A percentile compares a stretch with the other conserved stretches of the same genome.
phyloP scores from a whole-genome alignment of 2,888 invertebrate genomes.

The Lepidochitona cinerea region DNA sequence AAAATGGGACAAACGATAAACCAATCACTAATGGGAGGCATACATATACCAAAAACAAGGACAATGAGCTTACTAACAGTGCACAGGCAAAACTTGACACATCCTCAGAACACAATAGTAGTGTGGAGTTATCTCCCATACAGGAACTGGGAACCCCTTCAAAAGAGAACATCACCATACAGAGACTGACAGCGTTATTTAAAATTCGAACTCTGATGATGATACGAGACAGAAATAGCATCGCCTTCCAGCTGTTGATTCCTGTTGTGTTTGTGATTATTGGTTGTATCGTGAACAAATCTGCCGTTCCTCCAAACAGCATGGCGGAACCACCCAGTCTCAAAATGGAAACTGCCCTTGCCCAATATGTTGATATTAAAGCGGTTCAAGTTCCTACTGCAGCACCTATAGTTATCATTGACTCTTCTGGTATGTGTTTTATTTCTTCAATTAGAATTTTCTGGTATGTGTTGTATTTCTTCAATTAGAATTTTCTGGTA shows the following conservation, averaged over 20 bases:
- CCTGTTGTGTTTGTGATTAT: conserved; percentile 49
- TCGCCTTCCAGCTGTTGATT: conserved; percentile 47
- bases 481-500: too few species aligned
- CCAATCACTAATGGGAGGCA: too few species aligned
- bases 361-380: not conserved
- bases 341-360: not conserved
- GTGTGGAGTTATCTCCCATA: not conserved
- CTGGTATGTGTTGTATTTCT: too few species aligned
- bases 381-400: too few species aligned
- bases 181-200: conserved; percentile 46
- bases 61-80: too few species aligned
- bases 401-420: too few species aligned
- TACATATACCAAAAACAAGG: too few species aligned
- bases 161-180: conserved; percentile 6
- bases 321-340: not conserved
- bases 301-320: not conserved
- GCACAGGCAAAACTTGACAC: too few species aligned
- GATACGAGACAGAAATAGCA: conserved; percentile 32
- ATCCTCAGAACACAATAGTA: too few species aligned
- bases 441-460: too few species aligned
- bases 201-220: conserved; percentile 40
- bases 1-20: too few species aligned
- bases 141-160: not conserved
- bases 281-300: conserved; percentile 42
- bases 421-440: too few species aligned